Conservation (phyloP, 2,797 vertebrate genomes). For the Vireo griseus region DNA sequence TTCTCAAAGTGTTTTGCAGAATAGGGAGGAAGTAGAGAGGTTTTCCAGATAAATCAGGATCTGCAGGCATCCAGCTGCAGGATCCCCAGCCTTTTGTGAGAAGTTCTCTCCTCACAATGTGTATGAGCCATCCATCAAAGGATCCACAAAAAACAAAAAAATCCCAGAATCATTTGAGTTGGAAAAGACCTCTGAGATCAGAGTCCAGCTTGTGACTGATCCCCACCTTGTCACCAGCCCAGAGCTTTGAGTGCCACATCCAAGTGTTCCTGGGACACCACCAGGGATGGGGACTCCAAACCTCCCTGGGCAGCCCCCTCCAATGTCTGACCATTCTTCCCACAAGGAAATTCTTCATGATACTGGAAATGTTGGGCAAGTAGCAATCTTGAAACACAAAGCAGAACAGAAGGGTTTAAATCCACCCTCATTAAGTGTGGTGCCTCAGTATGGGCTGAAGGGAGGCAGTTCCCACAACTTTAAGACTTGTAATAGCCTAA, state of each 20-base stretch:
- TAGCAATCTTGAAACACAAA: not conserved
- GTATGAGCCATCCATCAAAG: not conserved
- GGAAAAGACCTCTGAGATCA: not conserved
- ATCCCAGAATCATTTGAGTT: not conserved
- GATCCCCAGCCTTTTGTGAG: not conserved
- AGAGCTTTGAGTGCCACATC: not conserved
- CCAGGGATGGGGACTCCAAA: not conserved
- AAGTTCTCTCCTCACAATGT: fast-evolving
- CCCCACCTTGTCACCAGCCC: not conserved
- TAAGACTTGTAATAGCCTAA: fast-evolving
- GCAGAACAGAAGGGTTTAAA: not conserved
- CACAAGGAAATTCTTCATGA: not conserved
- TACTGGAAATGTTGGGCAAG: not conserved
- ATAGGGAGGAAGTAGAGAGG: not conserved
- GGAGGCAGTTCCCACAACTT: not conserved
- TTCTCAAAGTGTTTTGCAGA: not conserved
- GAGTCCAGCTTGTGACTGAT: fast-evolving
- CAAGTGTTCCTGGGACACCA: not conserved
- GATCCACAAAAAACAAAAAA: not conserved
- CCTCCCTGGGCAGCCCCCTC: not conserved
- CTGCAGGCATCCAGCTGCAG: not conserved
- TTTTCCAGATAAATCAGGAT: not conserved
- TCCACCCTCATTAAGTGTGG: not conserved
- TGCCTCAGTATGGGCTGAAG: not conserved
- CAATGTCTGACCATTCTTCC: fast-evolving